Evolutionary conservation across 2,888 invertebrate genomes (phyloP), one percentile per base, ranked within the genome.

Genomic region (Chrysolina oricalcia): DNA sequence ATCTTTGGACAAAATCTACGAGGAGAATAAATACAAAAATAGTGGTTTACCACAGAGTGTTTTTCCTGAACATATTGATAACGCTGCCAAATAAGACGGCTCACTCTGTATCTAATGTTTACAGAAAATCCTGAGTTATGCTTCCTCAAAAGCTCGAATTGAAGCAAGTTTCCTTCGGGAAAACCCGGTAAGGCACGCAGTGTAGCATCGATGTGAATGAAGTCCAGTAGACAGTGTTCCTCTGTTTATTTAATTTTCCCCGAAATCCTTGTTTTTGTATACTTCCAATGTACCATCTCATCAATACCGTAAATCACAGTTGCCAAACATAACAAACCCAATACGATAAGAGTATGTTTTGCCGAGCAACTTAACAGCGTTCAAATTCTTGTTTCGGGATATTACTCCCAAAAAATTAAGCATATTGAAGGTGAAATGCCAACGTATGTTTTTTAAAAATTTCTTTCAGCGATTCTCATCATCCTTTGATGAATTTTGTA

Each of bases 271-370:
- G 27, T 59, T 59, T 59, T 59, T 27, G 59, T 59, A 59, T 59
- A 59, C 27, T 59, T 59, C n/a, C 27, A 59, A 27, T 27, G n/a
- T 27, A 59, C 35, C 59, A 8, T 59, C 15, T 59, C 59, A 59
- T 59, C 59, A 59, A 59, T 59, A 59, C 59, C 59, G 35, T 59
- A 35, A 27, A 59, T 59, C 59, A 59, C 59, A 27, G 59, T 59
- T 59, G 59, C 59, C 59, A 59, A 59, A n/a, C n/a, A 59, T 59
- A 59, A 59, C 59, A 59, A 59, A 59, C n/a, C 23, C 27, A 10
- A 59, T 13, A 23, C 15, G 59, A 59, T 59, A 59, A 13, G 27
- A 59, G 23, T 59, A 59, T 59, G 59, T 59, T 59, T 59, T 59
- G n/a, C 59, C 59, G 10, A 13, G 59, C 59, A 27, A 27, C 27